Evolutionary conservation across 2,888 invertebrate species (phyloP).

Genomic region (Cataglyphis rosenhaueri): DNA sequence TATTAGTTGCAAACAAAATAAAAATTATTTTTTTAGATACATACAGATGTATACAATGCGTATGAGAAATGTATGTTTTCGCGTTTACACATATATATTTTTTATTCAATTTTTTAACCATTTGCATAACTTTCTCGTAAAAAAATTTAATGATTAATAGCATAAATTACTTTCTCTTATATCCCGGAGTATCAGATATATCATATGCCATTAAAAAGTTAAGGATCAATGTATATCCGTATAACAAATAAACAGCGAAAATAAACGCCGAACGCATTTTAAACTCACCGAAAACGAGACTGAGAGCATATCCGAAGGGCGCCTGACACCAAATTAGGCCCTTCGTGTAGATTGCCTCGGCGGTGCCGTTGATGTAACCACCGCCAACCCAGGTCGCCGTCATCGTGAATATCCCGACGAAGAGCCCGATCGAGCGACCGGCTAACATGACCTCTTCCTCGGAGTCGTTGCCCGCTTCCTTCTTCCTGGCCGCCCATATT

Average conservation of each 20-base stretch:
- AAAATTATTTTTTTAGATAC: no score
- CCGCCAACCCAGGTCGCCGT: conserved; percentile 99
- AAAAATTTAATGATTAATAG: neutral
- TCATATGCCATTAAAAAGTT: neutral
- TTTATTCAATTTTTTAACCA: neutral
- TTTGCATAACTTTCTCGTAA: neutral
- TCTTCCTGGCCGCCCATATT: conserved; percentile 98
- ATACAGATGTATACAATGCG: no score
- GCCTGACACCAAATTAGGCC: conserved; percentile 99
- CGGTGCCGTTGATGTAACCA: conserved; percentile 99
- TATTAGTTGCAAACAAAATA: no score
- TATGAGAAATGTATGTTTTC: no score
- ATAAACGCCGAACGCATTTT: neutral
- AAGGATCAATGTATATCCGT: neutral
- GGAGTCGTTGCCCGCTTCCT: conserved; percentile 94
- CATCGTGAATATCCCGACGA: conserved; percentile 99
- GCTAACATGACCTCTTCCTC: conserved; percentile 99
- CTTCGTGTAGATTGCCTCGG: conserved; percentile 97
- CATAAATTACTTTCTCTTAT: neutral
- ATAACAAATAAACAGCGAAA: neutral
- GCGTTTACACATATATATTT: neutral
- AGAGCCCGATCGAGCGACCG: conserved; percentile 97
- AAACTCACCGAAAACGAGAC: conserved; percentile 95
- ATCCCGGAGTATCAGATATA: neutral
- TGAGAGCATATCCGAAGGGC: conserved; percentile 99